Evolutionary conservation across 64 coral and sea anemone genomes (phyloP), one percentile per base, ranked within the genome.

Genomic region (Stichodactyla helianthus): DNA sequence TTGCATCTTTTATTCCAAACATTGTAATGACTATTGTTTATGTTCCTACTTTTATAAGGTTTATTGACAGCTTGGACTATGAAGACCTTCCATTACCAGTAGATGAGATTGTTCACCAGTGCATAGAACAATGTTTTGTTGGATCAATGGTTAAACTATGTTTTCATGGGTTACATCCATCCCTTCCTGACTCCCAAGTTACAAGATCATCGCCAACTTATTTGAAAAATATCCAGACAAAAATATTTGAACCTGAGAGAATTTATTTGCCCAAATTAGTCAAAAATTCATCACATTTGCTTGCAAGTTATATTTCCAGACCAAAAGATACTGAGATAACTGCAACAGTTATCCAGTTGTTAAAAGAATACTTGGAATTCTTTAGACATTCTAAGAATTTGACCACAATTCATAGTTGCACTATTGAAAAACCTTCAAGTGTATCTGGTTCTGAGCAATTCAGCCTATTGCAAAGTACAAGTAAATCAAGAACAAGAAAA

Each of bases 81-180:
- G 59, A 59, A 12, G 54, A 84, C 20, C 83, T 84, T 60, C 56
- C 83, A 20, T 17, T 84, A 50, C 59, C 83, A 31, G 25, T 63
- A 12, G 83, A 58, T 58, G n/a, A 58, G 54, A 15, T 84, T 62
- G 35, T 84, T 10, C 83, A 84, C 17, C 54, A 84, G n/a, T 57
- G 54, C 11, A 82, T 84, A 13, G 83, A 84, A 60, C 83, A 84
- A 51, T 84, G 83, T 51, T 84, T 84, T 60, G 55, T 84, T 31
- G 83, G 83, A 16, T 58, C 83, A 22, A 44, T 84, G 83, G 55
- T 84, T 4, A 58, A 28, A 35, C 83, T 84, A 9, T 35, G 53
- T 50, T 84, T 84, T 63, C 57, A 31, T 84, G 83, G 54, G 6
- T 6, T 60, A 28, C 31, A 23, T 18, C 83, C 83, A 14, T 23